Conservation (phyloP, 2,113 vertebrate genomes). For the Panthera leo region DNA sequence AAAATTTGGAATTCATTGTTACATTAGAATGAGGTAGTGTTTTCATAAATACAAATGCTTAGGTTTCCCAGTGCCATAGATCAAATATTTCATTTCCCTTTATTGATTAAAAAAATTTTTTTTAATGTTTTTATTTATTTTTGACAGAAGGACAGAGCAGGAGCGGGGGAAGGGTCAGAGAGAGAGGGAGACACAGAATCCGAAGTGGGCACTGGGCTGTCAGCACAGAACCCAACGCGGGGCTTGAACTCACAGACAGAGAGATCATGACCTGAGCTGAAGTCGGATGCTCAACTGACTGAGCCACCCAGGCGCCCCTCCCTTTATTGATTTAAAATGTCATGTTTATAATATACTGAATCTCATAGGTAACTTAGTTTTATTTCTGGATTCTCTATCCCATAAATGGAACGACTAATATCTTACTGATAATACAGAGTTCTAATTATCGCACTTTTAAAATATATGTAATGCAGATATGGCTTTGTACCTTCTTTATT, state of each 20-base stretch:
- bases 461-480: not conserved
- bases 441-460: not conserved
- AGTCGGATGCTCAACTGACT: too few relatives aligned
- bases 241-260: too few relatives aligned
- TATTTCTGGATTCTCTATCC: not conserved
- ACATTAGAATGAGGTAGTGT: not conserved
- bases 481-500: not conserved
- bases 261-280: too few relatives aligned
- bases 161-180: too few relatives aligned
- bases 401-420: not conserved
- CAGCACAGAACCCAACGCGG: too few relatives aligned
- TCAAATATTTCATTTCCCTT: not conserved
- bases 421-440: not conserved
- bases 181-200: too few relatives aligned
- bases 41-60: not conserved
- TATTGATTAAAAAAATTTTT: not conserved
- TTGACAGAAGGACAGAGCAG: too few relatives aligned
- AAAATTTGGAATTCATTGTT: not conserved
- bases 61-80: not conserved
- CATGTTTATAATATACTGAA: not conserved
- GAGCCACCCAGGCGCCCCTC: too few relatives aligned
- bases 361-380: not conserved
- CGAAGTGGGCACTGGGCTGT: too few relatives aligned
- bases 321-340: not conserved
- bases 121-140: too few relatives aligned